These are phyloP conservation scores for Halcyon badia DNA, from an alignment of 2,797 vertebrate species.

Conservation along the genomic window DNA sequence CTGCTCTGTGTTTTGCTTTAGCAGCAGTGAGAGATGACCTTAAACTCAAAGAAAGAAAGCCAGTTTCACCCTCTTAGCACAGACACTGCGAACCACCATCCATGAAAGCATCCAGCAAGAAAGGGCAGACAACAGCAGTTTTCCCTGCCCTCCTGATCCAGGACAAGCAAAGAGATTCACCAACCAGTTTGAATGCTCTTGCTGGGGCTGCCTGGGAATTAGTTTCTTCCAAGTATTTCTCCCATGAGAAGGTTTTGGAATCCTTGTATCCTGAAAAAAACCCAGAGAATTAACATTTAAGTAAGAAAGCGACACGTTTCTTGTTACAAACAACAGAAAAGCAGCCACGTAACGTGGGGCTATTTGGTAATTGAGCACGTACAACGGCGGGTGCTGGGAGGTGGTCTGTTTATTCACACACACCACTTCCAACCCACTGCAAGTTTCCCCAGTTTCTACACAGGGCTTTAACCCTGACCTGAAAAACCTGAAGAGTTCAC, in stretches of 20 bases:
- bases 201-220: constrained; percentile 90
- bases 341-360: not conserved
- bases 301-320: not conserved
- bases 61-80: not conserved
- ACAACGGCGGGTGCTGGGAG: not conserved
- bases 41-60: not conserved
- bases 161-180: constrained; percentile 37
- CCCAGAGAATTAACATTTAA: not conserved
- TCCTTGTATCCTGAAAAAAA: constrained; percentile 72
- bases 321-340: not conserved
- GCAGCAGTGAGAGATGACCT: not conserved
- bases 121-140: not conserved
- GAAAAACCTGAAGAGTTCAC: not conserved
- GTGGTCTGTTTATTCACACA: not conserved
- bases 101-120: not conserved
- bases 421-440: not conserved
- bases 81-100: not conserved
- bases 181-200: constrained; percentile 91
- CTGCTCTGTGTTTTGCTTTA: not conserved
- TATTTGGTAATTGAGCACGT: not conserved
- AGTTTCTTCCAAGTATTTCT: constrained; percentile 91
- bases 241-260: constrained; percentile 91
- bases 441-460: not conserved
- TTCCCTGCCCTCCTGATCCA: not conserved
- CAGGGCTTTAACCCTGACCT: not conserved